phyloP scores from a whole-genome alignment of 2,888 invertebrate genomes.

The Sclerodermus sp. region DNA sequence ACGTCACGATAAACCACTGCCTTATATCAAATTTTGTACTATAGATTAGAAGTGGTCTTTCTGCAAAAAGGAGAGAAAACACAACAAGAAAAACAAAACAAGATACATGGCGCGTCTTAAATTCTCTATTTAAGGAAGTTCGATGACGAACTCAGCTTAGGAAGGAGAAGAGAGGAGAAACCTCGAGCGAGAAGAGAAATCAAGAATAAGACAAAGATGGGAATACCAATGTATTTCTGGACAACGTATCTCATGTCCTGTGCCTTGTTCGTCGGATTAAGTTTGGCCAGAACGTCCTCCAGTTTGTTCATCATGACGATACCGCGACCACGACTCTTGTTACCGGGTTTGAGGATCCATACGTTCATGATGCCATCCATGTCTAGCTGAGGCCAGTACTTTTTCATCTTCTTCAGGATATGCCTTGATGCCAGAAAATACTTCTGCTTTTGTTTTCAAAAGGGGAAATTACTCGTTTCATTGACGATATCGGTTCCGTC shows the following conservation, averaged over 20 bases:
- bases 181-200: background rate
- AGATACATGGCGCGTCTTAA: too few species aligned
- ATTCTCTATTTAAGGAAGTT: too few species aligned
- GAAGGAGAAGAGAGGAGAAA: too few species aligned
- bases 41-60: conserved; percentile 84
- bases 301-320: conserved; percentile 84
- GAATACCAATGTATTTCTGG: conserved; percentile 94
- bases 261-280: conserved; percentile 56
- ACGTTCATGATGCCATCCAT: conserved; percentile 86
- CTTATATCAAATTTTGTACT: conserved; percentile 93
- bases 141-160: too few species aligned
- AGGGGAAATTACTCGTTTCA: background rate
- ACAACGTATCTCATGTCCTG: conserved; percentile 80
- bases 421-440: conserved; percentile 51
- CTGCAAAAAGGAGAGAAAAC: conserved; percentile 60
- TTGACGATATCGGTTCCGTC: too few species aligned
- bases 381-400: conserved; percentile 79
- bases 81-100: background rate
- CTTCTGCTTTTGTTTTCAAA: conserved; percentile 33
- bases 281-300: conserved; percentile 77
- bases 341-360: conserved; percentile 95
- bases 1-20: conserved; percentile 93
- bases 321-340: conserved; percentile 88
- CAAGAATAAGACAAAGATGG: too few species aligned
- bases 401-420: conserved; percentile 68